Base-by-base conservation (phyloP, 1,140 invertebrate species). In the Caerostris extrusa region DNA sequence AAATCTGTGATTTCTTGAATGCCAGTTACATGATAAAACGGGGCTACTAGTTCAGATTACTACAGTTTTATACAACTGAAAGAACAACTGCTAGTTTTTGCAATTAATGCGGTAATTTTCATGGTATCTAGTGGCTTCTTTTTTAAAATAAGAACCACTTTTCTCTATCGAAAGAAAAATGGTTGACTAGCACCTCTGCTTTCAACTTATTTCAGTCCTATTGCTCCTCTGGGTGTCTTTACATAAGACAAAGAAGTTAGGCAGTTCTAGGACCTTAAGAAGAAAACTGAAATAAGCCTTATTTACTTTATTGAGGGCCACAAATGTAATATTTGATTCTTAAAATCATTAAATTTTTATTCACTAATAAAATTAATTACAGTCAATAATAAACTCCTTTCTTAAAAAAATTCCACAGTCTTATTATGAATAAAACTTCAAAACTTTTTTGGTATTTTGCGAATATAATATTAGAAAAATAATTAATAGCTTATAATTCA, bases 201-300 rank as follows among this genome's bases (percentile, higher is more conserved):
- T 77, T 77, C 34, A 77, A 3, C 71, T 77, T 50, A 53, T 50
- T 12, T 34, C 50, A 77, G 19, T 77, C 34, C 34, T 77, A 77
- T 53, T 77, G 50, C 34, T 77, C 71, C 71, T 77, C 34, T 12
- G 71, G 71, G 71, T 77, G 71, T 77, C 71, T 77, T 77, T 77
- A 77, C 34, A 12, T 53, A 77, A 77, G 34, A 77, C 34, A 10
- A 77, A 77, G 10, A 77, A 34, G 34, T 53, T 77, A 12, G 12
- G 53, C 71, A 50, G 5, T 50, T 50, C 8, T 12, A 77, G 71
- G 3, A 77, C 10, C 50, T 50, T 77, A 3, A 5, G 10, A 12
- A 12, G 50, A 17, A 77, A 77, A 77, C 71, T 12, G 50, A 77
- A 53, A 12, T 77, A 77, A 77, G 34, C 34, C 34, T 34, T 34